Percentiles rank a stretch among this genome's conserved stretches.
These are phyloP conservation scores for Pseudopleuronectes americanus DNA, from an alignment of 2,797 vertebrate species.

Conservation along the genomic window DNA sequence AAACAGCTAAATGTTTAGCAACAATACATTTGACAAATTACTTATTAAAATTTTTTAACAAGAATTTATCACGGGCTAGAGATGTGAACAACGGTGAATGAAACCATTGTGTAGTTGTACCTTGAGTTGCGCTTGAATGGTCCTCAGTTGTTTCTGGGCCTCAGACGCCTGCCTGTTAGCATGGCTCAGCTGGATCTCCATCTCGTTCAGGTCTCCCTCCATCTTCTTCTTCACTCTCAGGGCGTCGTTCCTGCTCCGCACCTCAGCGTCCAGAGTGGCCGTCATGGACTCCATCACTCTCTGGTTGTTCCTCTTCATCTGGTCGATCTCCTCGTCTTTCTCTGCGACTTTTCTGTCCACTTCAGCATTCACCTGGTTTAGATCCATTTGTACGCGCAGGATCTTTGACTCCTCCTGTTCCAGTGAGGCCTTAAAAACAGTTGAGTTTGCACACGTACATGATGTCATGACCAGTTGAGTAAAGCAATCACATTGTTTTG, in stretches of 20 bases:
- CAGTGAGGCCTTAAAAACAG: slow-evolving; percentile 83
- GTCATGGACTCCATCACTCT: slow-evolving; percentile 87
- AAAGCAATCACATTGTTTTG: too few relatives aligned
- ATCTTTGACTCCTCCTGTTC: slow-evolving; percentile 93
- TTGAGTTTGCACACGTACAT: background rate
- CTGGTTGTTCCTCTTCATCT: slow-evolving; percentile 82
- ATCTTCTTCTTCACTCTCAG: slow-evolving; percentile 93
- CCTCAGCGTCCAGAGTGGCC: slow-evolving; percentile 86
- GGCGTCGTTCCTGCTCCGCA: slow-evolving; percentile 90
- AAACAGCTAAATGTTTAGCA: too few relatives aligned
- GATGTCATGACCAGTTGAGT: too few relatives aligned
- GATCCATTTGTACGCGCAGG: slow-evolving; percentile 87
- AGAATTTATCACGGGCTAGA: background rate
- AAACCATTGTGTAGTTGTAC: slow-evolving; percentile 60
- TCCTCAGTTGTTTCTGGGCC: slow-evolving; percentile 89
- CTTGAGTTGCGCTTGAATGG: slow-evolving; percentile 88
- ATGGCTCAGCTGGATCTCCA: slow-evolving; percentile 91
- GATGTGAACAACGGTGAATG: too few relatives aligned
- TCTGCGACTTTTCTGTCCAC: slow-evolving; percentile 87
- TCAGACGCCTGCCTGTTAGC: slow-evolving; percentile 88
- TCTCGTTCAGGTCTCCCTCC: slow-evolving; percentile 91
- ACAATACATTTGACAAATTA: too few relatives aligned
- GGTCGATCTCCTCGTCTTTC: slow-evolving; percentile 90
- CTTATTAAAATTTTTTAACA: too few relatives aligned
- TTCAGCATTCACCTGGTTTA: slow-evolving; percentile 90